Evolutionary conservation across 2,888 invertebrate genomes (phyloP), one percentile per base, ranked within the genome.

Genomic region (Thecocarcelia acutangulata): DNA sequence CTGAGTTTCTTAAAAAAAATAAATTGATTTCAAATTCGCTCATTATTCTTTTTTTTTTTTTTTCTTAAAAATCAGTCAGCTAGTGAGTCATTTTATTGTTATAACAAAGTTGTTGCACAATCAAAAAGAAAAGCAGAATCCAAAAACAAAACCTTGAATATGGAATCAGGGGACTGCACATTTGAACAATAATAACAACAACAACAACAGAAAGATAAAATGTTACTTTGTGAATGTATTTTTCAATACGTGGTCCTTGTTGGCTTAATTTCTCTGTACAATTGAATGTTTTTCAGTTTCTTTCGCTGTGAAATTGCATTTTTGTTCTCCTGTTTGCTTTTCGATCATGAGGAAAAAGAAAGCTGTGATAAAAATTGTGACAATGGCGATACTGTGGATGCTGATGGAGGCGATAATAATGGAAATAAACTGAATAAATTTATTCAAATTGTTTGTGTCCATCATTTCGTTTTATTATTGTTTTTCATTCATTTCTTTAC

Each of bases 371-470:
- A 50, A 33, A 28, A 68, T 59, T 6, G 12, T 21, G 50, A 58
- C 64, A 33, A 56, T 46, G 40, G 2, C 46, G 68, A n/a, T 37
- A 52, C 13, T 40, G 17, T 11, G 13, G 9, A 5, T 63, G 61
- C 44, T 19, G 64, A 63, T 50, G 77, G 48, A 64, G 56, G 12
- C n/a, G 56, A 64, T 66, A 58, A 72, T 59, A 66, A 52, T 66
- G 42, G 21, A 15, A 64, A 72, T 58, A 24, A 78, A 78, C 63
- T 64, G 17, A 70, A 72, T 59, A 50, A 56, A 64, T 58, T 58
- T 59, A 59, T 78, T 70, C 13, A 8, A 40, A 77, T 63, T 77
- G 54, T 70, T 48, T 40, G 37, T 37, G 48, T 48, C 42, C 63
- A 61, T 63, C n/a, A 17, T 56, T 42, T 24, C 8, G 19, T 63